Evolutionary conservation across 2,113 vertebrate genomes (phyloP), one percentile per base, ranked within the genome.

Genomic region (Oxyura jamaicensis): DNA sequence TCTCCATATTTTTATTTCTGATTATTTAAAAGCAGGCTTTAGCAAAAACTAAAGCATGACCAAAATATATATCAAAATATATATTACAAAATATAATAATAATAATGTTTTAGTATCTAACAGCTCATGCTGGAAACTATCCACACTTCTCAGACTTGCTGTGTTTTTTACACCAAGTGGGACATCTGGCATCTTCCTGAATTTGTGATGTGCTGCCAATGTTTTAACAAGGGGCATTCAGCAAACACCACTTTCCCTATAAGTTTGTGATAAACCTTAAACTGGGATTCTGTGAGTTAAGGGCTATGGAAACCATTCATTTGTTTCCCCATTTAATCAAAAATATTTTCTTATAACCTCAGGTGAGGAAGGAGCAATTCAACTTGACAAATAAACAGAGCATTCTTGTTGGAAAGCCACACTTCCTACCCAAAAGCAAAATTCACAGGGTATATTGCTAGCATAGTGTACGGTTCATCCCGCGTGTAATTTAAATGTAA

Each of bases 131-230:
- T 96, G 90, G 87, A 97, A 95, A 93, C 93, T 59, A 58, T 95
- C 90, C 88, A 65, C 39, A 83, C 39, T 88, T 97, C 92, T 90
- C 86, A 74, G 48, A 88, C 75, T 88, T 65, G 74, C 22, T 56
- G 31, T 41, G 9, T 52, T 93, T 93, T 96, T 91, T 76, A 81
- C 26, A 91, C 35, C 52, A 85, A 94, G 33, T 36, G 39, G 65
- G 80, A 83, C 84, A 96, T 94, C 75, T 89, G 72, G 88, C 85
- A 95, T 93, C 95, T 95, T 86, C 68, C 90, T 92, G 86, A 86
- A 79, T 90, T 79, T 78, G 62, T 63, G 44, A 88, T 65, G 55
- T 84, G 69, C 59, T 95, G 86, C 84, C 91, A 92, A 44, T 83
- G 33, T 95, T 95, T 91, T 87, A 93, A 86, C 56, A 92, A 69